Evolutionary conservation across 2,113 vertebrate genomes (phyloP).

Genomic region (Psilopogon haemacephalus): DNA sequence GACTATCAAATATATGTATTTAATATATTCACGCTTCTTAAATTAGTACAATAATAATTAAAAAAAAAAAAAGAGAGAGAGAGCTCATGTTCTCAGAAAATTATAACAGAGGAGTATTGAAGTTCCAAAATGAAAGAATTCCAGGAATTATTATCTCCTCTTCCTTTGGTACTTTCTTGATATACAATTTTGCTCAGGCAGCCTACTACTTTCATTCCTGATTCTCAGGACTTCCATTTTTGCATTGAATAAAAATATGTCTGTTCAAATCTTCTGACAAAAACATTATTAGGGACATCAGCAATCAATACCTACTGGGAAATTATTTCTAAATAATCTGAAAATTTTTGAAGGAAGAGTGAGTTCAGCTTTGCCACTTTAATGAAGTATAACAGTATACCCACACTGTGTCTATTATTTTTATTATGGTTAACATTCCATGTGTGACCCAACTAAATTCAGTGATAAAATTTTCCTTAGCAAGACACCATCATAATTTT

Average conservation of each 20-base stretch:
- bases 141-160: background rate
- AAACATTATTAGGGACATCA: background rate
- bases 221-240: background rate
- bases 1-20: background rate
- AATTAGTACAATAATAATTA: background rate
- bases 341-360: background rate
- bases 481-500: background rate
- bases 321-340: background rate
- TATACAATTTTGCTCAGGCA: background rate
- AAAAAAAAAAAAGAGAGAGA: background rate
- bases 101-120: background rate
- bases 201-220: background rate
- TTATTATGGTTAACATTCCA: background rate
- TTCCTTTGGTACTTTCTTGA: background rate
- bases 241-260: background rate
- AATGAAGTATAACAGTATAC: background rate
- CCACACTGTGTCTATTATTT: background rate
- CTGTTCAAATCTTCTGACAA: background rate
- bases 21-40: background rate
- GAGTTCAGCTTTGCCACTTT: background rate
- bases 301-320: background rate
- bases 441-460: background rate
- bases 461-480: background rate
- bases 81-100: background rate
- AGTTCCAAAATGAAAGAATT: background rate